Conservation (phyloP, 2,113 vertebrate genomes). For the Trematocara stigmaticum region DNA sequence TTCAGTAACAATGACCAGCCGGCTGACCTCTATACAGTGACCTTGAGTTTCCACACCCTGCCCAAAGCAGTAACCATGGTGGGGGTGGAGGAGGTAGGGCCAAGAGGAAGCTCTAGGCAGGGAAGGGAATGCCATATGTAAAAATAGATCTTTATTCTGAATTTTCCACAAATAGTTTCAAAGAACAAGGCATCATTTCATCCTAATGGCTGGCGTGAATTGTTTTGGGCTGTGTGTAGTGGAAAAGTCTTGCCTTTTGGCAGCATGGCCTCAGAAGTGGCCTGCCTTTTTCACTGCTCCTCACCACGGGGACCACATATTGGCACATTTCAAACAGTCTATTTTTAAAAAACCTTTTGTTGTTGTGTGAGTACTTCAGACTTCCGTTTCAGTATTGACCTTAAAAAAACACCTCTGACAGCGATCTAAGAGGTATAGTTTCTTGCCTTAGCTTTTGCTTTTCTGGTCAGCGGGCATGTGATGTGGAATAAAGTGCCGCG, state of each 20-base stretch:
- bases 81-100: not conserved
- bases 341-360: constrained; percentile 66
- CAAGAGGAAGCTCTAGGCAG: constrained; percentile 42
- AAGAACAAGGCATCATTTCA: constrained; percentile 74
- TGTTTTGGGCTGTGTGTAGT: constrained; percentile 67
- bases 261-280: constrained; percentile 64
- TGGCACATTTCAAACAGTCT: constrained; percentile 66
- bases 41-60: constrained; percentile 87
- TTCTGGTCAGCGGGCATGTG: constrained; percentile 35
- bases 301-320: constrained; percentile 70
- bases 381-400: constrained; percentile 64
- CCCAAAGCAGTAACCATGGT: constrained; percentile 51
- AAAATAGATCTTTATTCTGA: constrained; percentile 75
- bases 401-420: constrained; percentile 59
- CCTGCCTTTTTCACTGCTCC: constrained; percentile 60
- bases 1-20: constrained; percentile 84
- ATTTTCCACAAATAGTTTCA: constrained; percentile 73
- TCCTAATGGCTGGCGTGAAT: constrained; percentile 69
- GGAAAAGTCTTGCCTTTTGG: constrained; percentile 67
- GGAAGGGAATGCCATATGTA: constrained; percentile 71
- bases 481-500: constrained; percentile 49
- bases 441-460: constrained; percentile 53
- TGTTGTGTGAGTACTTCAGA: constrained; percentile 65
- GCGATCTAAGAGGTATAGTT: constrained; percentile 51
- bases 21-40: constrained; percentile 81